These are phyloP conservation scores for Nephrotoma appendiculata DNA, from an alignment of 2,888 invertebrate genomes.

Conservation along the genomic window DNA sequence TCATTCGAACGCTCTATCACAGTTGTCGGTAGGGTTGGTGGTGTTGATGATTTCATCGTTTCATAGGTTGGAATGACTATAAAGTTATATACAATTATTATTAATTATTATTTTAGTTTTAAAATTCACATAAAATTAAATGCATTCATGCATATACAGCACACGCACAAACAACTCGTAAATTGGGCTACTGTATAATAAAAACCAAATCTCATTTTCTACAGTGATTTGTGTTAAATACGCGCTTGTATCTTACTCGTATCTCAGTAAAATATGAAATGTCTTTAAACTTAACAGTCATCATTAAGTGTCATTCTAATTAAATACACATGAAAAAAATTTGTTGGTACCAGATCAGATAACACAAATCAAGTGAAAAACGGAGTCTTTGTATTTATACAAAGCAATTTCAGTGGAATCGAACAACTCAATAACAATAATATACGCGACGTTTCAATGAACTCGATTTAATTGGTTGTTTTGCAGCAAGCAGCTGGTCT, in stretches of 20 bases:
- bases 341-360: neutral
- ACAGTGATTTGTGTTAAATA: neutral
- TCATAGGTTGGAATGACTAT: constrained; percentile 7
- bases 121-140: neutral
- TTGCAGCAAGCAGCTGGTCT: neutral
- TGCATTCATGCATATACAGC: neutral
- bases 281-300: neutral
- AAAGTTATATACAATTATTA: neutral
- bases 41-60: constrained; percentile 9
- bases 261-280: neutral
- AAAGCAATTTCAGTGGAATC: neutral
- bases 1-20: constrained; percentile 7
- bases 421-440: neutral
- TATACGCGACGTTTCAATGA: neutral
- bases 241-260: neutral
- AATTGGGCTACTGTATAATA: neutral
- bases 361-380: neutral
- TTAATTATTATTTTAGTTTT: neutral
- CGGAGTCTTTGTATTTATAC: neutral
- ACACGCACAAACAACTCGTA: neutral
- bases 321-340: neutral
- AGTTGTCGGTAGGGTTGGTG: constrained; percentile 9
- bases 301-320: neutral
- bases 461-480: neutral
- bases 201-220: neutral